Percentiles rank a stretch among this genome's conserved stretches.
phyloP scores from a whole-genome alignment of 2,797 vertebrate genomes.

The Rhabdomys pumilio region DNA sequence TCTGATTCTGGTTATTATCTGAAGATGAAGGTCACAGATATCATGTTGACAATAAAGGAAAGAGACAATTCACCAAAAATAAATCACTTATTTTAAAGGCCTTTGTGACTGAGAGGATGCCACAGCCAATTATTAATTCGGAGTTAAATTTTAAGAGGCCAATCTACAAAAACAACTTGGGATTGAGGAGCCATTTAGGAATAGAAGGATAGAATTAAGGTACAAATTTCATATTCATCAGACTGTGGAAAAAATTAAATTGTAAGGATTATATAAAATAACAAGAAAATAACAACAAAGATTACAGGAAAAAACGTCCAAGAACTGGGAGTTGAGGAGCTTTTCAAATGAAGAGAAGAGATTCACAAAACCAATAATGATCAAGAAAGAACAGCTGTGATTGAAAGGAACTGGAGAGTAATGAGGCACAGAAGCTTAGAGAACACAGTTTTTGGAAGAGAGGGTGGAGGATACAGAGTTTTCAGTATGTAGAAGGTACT shows the following conservation, averaged over 20 bases:
- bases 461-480: not conserved
- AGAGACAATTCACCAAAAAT: not conserved
- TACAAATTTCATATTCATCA: not conserved
- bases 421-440: not conserved
- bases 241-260: slow-evolving; percentile 3
- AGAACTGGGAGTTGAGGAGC: not conserved
- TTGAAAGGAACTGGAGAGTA: not conserved
- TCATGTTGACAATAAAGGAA: not conserved
- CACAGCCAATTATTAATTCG: not conserved
- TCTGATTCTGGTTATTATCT: slow-evolving; percentile 23
- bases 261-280: not conserved
- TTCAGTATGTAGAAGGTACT: not conserved
- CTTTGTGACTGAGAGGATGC: not conserved
- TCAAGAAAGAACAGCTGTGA: not conserved
- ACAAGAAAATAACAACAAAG: not conserved
- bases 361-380: not conserved
- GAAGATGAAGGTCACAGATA: not conserved
- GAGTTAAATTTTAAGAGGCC: not conserved
- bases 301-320: not conserved
- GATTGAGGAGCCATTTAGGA: not conserved
- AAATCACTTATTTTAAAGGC: not conserved
- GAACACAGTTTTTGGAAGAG: not conserved
- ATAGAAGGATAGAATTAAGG: not conserved
- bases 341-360: not conserved
- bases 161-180: not conserved